Evolutionary conservation across 2,888 invertebrate species (phyloP).

Genomic region (Epiblema foenella): DNA sequence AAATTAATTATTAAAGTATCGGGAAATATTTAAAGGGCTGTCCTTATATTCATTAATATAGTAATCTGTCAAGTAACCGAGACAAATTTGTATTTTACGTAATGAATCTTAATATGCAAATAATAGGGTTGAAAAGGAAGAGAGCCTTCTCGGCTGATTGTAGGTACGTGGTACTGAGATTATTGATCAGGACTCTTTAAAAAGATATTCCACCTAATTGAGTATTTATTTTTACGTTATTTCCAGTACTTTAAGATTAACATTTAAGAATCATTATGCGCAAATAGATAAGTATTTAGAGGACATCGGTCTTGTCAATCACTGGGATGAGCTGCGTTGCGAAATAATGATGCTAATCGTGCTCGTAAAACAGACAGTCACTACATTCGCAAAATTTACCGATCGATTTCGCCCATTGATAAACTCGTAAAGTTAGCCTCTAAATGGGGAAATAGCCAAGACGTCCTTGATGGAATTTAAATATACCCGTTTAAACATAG

Average conservation of each 20-base stretch:
- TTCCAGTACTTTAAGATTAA: neutral
- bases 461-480: neutral
- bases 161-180: too few relatives aligned
- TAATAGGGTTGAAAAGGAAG: too few relatives aligned
- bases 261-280: conserved; percentile 24
- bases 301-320: conserved; percentile 41
- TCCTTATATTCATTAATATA: too few relatives aligned
- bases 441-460: conserved; percentile 6
- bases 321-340: conserved; percentile 31
- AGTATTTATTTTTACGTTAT: neutral
- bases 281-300: conserved; percentile 34
- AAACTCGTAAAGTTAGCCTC: conserved; percentile 31
- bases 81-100: too few relatives aligned
- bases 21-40: too few relatives aligned
- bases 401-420: conserved; percentile 26
- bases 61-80: too few relatives aligned
- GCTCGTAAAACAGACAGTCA: conserved; percentile 28
- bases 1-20: too few relatives aligned
- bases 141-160: too few relatives aligned
- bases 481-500: too few relatives aligned
- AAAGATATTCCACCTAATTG: neutral
- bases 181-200: too few relatives aligned
- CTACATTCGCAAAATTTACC: conserved; percentile 25
- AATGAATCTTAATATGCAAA: too few relatives aligned
- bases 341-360: conserved; percentile 41